Evolutionary conservation across 2,797 vertebrate species (phyloP).

Genomic region (Parauchenoglanis punctatus): DNA sequence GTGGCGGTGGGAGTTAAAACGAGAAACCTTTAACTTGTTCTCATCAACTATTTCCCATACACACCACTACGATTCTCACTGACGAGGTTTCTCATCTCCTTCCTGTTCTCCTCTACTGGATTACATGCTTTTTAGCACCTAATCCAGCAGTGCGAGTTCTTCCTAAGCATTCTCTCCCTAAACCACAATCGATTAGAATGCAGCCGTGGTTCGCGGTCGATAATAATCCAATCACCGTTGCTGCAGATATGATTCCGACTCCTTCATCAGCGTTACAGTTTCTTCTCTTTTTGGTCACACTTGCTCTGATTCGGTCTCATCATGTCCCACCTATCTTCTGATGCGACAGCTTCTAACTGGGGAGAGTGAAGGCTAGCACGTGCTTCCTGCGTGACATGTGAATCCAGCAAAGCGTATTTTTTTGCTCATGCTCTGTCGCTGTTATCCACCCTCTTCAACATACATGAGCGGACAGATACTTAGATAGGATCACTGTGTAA

Average conservation of each 20-base stretch:
- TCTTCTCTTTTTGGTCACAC: neutral
- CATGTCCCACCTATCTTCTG: neutral
- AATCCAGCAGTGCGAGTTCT: neutral
- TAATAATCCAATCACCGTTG: neutral
- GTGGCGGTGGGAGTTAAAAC: neutral
- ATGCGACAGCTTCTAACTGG: neutral
- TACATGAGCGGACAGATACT: neutral
- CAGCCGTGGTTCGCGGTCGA: neutral
- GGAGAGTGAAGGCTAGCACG: neutral
- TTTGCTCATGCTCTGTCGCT: no score
- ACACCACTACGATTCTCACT: neutral
- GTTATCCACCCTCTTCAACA: neutral
- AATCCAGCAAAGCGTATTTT: no score
- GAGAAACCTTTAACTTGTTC: no score
- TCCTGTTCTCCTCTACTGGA: neutral
- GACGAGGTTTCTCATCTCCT: conserved; percentile 8
- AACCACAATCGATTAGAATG: neutral
- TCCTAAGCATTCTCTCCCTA: neutral
- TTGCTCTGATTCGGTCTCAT: no score
- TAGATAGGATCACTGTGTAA: neutral
- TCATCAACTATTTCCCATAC: no score
- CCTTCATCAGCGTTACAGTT: neutral
- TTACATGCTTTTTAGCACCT: conserved; percentile 1
- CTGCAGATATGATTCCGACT: neutral
- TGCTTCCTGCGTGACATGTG: no score